Conservation (phyloP, 2,797 vertebrate species). For the Poecilia velifera region DNA sequence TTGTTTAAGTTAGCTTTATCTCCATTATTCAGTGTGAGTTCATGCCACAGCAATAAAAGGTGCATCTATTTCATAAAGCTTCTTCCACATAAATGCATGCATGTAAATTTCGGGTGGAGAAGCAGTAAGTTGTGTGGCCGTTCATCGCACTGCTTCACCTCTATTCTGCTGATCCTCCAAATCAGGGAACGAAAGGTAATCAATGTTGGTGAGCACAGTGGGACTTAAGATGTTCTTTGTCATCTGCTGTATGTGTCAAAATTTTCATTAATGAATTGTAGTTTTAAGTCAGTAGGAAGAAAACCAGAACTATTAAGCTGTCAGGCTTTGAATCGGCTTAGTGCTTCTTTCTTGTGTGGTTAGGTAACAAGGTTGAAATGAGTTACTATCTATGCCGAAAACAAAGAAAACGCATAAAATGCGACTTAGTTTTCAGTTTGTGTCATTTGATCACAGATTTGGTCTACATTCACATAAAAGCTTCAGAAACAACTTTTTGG, state of each 20-base stretch:
- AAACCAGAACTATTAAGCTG: constrained; percentile 17
- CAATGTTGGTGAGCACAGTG: constrained; percentile 47
- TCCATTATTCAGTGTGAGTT: background rate
- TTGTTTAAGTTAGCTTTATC: background rate
- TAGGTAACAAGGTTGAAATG: constrained; percentile 20
- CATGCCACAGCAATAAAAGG: background rate
- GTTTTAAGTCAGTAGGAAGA: constrained; percentile 14
- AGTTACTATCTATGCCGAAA: background rate
- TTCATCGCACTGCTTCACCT: constrained; percentile 59
- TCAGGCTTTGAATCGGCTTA: constrained; percentile 17
- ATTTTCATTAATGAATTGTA: constrained; percentile 21
- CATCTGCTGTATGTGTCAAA: constrained; percentile 23
- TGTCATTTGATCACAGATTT: constrained; percentile 1
- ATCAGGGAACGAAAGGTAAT: constrained; percentile 69
- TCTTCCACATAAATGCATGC: background rate
- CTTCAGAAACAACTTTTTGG: background rate
- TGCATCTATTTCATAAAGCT: background rate
- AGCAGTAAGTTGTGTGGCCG: constrained; percentile 60
- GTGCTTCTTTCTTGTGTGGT: constrained; percentile 10
- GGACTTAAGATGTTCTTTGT: constrained; percentile 26
- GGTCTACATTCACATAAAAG: background rate
- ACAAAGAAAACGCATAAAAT: background rate
- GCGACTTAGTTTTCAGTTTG: background rate
- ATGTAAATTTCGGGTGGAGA: constrained; percentile 45
- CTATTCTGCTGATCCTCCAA: constrained; percentile 60